Percentiles rank a stretch among this genome's conserved stretches.
phyloP scores from a whole-genome alignment of 2,888 invertebrate genomes.

The Metellina segmentata region DNA sequence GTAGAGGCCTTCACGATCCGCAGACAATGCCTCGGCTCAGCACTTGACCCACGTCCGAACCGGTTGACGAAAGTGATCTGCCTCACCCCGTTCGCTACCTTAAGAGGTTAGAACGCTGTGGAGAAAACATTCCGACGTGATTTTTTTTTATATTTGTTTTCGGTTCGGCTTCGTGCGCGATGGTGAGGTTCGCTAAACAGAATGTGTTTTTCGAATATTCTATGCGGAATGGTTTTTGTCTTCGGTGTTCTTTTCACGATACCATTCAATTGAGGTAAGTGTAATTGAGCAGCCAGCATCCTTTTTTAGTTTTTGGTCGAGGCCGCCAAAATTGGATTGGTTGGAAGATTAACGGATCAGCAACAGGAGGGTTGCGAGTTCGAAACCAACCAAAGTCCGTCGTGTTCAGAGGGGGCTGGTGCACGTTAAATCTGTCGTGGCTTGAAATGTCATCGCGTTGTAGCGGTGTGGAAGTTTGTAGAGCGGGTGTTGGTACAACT shows the following conservation, averaged over 20 bases:
- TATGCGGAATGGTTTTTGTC: neutral
- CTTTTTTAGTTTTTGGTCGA: too few relatives aligned
- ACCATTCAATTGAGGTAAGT: neutral
- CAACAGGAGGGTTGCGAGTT: too few relatives aligned
- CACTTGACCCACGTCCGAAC: slow-evolving; percentile 26
- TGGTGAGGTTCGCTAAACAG: neutral
- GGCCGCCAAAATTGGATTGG: too few relatives aligned
- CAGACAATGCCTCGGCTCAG: slow-evolving; percentile 8
- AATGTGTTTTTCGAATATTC: neutral
- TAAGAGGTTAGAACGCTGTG: neutral
- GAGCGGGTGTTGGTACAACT: too few relatives aligned
- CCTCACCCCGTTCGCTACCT: neutral
- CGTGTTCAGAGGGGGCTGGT: too few relatives aligned
- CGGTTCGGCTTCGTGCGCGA: neutral
- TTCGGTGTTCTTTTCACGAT: neutral
- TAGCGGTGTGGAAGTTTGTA: too few relatives aligned
- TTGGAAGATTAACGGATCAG: too few relatives aligned
- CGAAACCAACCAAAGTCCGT: too few relatives aligned
- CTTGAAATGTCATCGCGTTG: too few relatives aligned
- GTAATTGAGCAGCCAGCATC: too few relatives aligned
- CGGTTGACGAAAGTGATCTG: slow-evolving; percentile 30
- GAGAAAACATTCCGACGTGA: neutral
- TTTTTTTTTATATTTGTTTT: neutral
- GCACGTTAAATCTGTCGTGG: too few relatives aligned
- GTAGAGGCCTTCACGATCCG: neutral